Percentiles rank a stretch among this genome's conserved stretches.
Conservation (phyloP, 2,113 vertebrate genomes). For the Tauraco erythrolophus region DNA sequence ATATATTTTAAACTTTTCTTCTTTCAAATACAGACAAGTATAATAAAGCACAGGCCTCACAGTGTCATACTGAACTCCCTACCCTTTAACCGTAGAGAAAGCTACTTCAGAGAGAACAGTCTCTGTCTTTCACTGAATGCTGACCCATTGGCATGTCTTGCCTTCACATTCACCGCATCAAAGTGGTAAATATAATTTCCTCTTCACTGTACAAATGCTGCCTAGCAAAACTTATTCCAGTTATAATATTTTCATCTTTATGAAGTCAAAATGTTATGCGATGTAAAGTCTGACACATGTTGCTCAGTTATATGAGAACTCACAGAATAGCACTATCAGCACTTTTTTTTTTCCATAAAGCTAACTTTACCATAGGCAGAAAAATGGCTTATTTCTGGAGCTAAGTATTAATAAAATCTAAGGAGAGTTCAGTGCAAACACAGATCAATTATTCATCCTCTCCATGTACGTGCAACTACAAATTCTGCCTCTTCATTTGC, state of each 20-base stretch:
- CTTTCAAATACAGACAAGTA: neutral
- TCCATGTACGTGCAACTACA: neutral
- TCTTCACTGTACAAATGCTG: neutral
- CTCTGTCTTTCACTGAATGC: neutral
- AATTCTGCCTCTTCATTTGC: neutral
- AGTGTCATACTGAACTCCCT: neutral
- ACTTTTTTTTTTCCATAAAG: neutral
- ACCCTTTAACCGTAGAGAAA: neutral
- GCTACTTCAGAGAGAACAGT: neutral
- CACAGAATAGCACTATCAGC: neutral
- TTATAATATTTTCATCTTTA: neutral
- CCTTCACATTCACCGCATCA: neutral
- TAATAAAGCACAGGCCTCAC: neutral
- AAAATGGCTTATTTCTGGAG: neutral
- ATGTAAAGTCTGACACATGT: neutral
- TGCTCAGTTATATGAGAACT: neutral
- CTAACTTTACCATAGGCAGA: neutral
- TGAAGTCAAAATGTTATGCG: neutral
- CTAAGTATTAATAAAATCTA: neutral
- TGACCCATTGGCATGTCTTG: neutral
- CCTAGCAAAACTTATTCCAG: neutral
- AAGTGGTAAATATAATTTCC: neutral
- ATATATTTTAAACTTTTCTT: neutral
- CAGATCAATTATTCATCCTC: neutral
- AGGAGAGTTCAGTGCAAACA: neutral